These are phyloP conservation scores for Dicrostonyx torquatus DNA, from an alignment of 2,797 vertebrate species.

Conservation along the genomic window DNA sequence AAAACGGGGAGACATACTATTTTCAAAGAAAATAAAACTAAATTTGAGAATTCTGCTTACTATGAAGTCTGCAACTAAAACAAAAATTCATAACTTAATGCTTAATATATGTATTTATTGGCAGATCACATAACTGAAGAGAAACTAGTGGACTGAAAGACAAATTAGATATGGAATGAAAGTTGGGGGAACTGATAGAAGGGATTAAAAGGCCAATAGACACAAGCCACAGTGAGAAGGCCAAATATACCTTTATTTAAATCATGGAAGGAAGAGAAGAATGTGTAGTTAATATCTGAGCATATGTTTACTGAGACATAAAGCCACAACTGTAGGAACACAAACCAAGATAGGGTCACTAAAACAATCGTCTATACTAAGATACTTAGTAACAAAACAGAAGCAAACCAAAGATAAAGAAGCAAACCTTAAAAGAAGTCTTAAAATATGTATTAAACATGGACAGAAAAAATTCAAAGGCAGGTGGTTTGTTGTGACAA, in stretches of 20 bases:
- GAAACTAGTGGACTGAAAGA: not conserved
- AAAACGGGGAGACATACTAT: not conserved
- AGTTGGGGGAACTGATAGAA: not conserved
- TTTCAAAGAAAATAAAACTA: slow-evolving; percentile 11
- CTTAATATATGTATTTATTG: not conserved
- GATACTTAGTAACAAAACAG: slow-evolving; percentile 1
- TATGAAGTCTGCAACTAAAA: not conserved
- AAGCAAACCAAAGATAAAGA: not conserved
- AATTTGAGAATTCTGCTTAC: slow-evolving; percentile 18
- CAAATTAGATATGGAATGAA: slow-evolving; percentile 10
- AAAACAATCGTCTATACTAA: not conserved
- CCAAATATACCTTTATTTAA: slow-evolving; percentile 5
- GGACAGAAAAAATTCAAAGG: not conserved
- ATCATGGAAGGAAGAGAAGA: slow-evolving; percentile 13
- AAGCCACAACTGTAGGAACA: slow-evolving; percentile 3
- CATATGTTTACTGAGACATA: not conserved
- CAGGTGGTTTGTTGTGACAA: not conserved
- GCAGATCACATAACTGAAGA: not conserved
- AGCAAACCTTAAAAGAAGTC: not conserved
- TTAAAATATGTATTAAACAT: slow-evolving; percentile 22
- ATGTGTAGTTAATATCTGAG: not conserved
- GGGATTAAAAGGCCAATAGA: not conserved
- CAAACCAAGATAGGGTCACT: not conserved
- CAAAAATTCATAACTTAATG: not conserved
- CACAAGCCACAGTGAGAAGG: not conserved